phyloP scores from a whole-genome alignment of 1,140 invertebrate genomes.

The Babylonia areolata region DNA sequence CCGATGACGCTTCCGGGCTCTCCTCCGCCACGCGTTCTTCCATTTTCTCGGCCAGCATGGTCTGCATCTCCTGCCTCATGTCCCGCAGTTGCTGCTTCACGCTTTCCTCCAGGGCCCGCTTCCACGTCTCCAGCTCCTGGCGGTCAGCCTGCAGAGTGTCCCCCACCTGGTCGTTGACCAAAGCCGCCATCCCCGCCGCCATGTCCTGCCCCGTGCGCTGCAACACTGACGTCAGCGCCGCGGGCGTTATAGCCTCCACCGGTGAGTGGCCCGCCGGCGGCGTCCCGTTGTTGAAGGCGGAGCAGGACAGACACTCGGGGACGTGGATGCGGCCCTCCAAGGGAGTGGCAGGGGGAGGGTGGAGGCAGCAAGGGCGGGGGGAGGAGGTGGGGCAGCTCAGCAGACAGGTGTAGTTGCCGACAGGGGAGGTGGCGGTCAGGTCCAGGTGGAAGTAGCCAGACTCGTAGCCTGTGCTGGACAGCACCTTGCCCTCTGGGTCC shows the following conservation, averaged over 20 bases:
- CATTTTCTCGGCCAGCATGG: not conserved
- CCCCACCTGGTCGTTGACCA: not conserved
- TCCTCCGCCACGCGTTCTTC: not conserved
- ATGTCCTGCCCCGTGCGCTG: not conserved
- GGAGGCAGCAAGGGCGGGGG: not conserved
- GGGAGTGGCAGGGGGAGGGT: not conserved
- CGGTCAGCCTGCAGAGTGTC: not conserved
- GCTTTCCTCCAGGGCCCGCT: not conserved
- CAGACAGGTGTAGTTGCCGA: constrained; percentile 18
- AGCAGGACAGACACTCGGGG: not conserved
- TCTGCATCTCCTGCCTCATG: not conserved
- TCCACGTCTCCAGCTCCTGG: not conserved
- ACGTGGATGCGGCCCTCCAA: not conserved
- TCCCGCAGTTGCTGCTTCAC: not conserved
- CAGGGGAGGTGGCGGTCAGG: not conserved
- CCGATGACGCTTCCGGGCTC: not conserved
- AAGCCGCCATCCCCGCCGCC: constrained; percentile 14
- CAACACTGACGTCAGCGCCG: not conserved
- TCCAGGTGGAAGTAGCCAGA: not conserved
- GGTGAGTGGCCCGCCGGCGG: not conserved
- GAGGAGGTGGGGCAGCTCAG: not conserved
- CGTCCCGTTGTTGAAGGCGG: not conserved
- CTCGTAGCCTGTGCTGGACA: constrained; percentile 1
- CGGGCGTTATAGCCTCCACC: not conserved
- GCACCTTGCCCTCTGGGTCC: constrained; percentile 4